phyloP scores from a whole-genome alignment of 2,797 vertebrate species.

The Myotis pilosus region DNA sequence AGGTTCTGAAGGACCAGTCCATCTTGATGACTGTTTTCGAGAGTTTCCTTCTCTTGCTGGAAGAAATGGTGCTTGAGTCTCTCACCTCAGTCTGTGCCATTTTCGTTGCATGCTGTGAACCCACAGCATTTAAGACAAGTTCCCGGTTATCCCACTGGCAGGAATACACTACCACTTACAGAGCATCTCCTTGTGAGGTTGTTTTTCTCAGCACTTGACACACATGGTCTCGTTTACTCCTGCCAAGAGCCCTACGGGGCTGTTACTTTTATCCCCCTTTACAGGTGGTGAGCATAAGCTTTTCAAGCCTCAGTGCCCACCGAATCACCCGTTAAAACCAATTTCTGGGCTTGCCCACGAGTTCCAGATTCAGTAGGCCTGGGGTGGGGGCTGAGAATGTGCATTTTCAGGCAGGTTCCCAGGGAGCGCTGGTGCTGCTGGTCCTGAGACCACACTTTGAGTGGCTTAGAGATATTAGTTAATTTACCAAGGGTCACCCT shows the following conservation, averaged over 20 bases:
- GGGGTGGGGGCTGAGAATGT: neutral
- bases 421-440: neutral
- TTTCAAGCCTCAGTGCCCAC: neutral
- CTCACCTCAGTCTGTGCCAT: neutral
- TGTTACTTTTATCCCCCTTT: neutral
- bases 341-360: neutral
- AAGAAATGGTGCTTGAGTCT: neutral
- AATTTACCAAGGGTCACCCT: neutral
- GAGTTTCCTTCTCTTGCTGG: neutral
- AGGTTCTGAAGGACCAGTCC: neutral
- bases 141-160: neutral
- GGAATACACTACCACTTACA: neutral
- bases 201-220: neutral
- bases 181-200: fast-evolving
- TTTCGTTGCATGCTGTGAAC: neutral
- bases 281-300: neutral
- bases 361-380: neutral
- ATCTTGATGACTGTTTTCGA: neutral
- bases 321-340: neutral
- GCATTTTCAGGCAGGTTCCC: neutral
- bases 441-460: neutral
- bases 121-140: neutral
- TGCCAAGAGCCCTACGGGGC: neutral
- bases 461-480: neutral
- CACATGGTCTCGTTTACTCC: neutral